Base-by-base conservation (phyloP, 2,888 invertebrate species). In the Pollenia labialis region DNA sequence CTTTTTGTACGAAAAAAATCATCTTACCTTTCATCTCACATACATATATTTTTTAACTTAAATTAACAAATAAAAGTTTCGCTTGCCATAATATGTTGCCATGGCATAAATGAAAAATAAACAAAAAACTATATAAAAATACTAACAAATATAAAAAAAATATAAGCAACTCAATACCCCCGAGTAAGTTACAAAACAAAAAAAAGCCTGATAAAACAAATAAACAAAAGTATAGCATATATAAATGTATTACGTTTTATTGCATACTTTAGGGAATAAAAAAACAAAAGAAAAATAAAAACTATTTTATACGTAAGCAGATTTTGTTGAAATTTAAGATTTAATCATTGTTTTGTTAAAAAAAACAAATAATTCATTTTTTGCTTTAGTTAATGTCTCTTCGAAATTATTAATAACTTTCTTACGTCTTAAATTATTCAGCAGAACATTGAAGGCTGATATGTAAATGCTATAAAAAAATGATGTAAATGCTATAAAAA, bases 231-330 rank as follows among this genome's bases (percentile, higher is more conserved):
- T 71, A 8, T 46, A 46, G 50, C 50, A 52, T 62, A 62, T 7
- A 42, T 42, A 16, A 40, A 62, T 16, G n/a, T 42, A 42, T 58
- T 58, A 14, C 14, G 32, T 32, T 14, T 2, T 69, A 52, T 62
- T 62, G 69, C 52, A 58, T 80, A 71, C 69, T 58, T 62, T 71
- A n/a, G 68, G 77, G 77, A 56, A n/a, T 50, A 40, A 4, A 66
- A 46, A 23, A 23, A n/a, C n/a, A n/a, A 23, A 23, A 23, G 23
- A 23, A 23, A 23, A 46, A 14, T n/a, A 40, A 48, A 14, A 62
- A 16, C 40, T 69, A 46, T 69, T 52, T 44, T 23, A 71, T 71
- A 54, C 18, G 12, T 18, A 44, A 44, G 16, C 40, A 44, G 54
- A 54, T 54, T 54, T 54, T 2, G 9, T 71, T 42, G 2, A 44